Evolutionary conservation across 2,113 vertebrate species (phyloP).

Genomic region (Noturus placidus): DNA sequence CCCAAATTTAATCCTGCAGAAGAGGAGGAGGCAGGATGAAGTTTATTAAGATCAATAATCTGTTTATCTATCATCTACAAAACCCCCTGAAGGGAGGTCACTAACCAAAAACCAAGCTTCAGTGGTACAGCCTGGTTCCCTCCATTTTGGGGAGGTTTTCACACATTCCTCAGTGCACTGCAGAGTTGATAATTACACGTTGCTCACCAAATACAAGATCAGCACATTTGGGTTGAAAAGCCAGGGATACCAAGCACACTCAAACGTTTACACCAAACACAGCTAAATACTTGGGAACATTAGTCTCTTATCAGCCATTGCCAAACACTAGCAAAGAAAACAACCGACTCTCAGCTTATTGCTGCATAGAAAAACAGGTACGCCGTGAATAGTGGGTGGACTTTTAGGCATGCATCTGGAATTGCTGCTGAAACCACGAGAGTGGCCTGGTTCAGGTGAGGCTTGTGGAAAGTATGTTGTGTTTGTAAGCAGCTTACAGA

Average conservation of each 20-base stretch:
- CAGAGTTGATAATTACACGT: neutral
- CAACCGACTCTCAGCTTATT: neutral
- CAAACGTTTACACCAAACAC: neutral
- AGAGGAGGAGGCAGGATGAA: neutral
- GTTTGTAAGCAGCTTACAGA: constrained; percentile 37
- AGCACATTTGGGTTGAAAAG: neutral
- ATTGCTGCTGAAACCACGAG: constrained; percentile 26
- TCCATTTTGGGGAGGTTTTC: neutral
- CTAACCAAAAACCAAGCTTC: neutral
- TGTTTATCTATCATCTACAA: neutral
- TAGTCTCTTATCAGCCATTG: neutral
- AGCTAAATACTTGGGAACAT: neutral
- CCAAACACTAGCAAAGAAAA: neutral
- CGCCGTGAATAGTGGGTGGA: neutral
- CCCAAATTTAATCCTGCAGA: neutral
- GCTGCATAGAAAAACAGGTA: neutral
- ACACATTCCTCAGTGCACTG: neutral
- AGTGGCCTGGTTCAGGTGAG: constrained; percentile 6
- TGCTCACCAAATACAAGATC: neutral
- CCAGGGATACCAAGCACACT: neutral
- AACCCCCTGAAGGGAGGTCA: no score
- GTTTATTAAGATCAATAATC: neutral
- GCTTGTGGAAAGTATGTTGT: constrained; percentile 38
- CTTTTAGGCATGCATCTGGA: neutral
- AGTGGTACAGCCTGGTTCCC: neutral